Percentiles rank a stretch among this genome's conserved stretches.
Conservation (phyloP, 2,113 vertebrate species). For the Pogonocichla stellata region DNA sequence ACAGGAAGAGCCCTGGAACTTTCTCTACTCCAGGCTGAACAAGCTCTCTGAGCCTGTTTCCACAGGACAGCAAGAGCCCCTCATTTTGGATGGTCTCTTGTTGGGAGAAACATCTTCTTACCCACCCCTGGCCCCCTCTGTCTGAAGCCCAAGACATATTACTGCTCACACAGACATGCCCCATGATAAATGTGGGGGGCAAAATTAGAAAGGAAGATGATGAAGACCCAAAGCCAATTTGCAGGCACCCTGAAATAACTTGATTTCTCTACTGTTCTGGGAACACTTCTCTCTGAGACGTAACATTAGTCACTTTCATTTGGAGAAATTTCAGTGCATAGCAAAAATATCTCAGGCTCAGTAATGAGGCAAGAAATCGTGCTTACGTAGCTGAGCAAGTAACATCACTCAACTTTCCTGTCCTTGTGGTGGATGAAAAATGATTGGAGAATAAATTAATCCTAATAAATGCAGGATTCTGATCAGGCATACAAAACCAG, state of each 20-base stretch:
- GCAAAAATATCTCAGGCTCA: slow-evolving; percentile 38
- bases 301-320: slow-evolving; percentile 42
- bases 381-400: slow-evolving; percentile 49
- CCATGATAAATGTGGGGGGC: not conserved
- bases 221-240: not conserved
- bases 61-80: not conserved
- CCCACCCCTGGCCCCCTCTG: not conserved
- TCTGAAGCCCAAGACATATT: not conserved
- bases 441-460: slow-evolving; percentile 57
- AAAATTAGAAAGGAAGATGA: not conserved
- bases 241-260: not conserved
- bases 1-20: not conserved
- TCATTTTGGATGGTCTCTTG: not conserved
- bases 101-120: not conserved
- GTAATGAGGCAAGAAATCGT: slow-evolving; percentile 64
- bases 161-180: not conserved
- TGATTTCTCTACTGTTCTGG: not conserved
- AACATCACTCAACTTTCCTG: slow-evolving; percentile 39
- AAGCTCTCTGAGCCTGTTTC: not conserved
- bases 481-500: slow-evolving; percentile 34
- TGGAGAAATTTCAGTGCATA: slow-evolving; percentile 23
- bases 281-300: not conserved
- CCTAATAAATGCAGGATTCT: slow-evolving; percentile 50
- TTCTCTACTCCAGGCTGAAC: not conserved
- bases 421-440: slow-evolving; percentile 23